Percentiles rank a stretch among this genome's conserved stretches.
Conservation (phyloP, 2,113 vertebrate genomes). For the Aptenodytes patagonicus region DNA sequence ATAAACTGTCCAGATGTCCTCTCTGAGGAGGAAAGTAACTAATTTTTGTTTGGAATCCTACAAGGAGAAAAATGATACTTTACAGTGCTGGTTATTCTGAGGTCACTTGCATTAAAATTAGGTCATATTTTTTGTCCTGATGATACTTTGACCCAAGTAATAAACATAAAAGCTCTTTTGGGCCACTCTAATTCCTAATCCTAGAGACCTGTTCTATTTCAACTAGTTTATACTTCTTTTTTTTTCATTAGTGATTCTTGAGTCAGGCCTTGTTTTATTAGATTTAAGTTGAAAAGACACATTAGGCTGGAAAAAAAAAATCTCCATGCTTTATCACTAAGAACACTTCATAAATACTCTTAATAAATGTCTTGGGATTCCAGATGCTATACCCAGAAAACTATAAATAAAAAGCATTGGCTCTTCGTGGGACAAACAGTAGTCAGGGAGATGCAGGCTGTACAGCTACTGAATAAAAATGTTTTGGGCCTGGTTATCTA, state of each 20-base stretch:
- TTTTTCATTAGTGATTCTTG: slow-evolving; percentile 46
- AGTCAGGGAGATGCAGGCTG: background rate
- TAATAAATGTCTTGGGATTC: slow-evolving; percentile 69
- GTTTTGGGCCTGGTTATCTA: background rate
- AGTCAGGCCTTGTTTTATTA: slow-evolving; percentile 36
- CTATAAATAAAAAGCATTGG: slow-evolving; percentile 68
- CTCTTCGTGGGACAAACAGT: slow-evolving; percentile 54
- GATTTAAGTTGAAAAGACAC: slow-evolving; percentile 61
- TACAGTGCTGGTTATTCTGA: slow-evolving; percentile 79
- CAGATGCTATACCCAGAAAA: slow-evolving; percentile 51
- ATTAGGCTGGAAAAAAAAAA: background rate
- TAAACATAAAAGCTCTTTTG: slow-evolving; percentile 74
- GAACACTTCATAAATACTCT: slow-evolving; percentile 73
- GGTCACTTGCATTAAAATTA: slow-evolving; percentile 81
- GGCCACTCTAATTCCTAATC: slow-evolving; percentile 75
- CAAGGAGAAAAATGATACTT: slow-evolving; percentile 86
- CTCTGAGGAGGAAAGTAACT: slow-evolving; percentile 77
- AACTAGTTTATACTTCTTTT: slow-evolving; percentile 59
- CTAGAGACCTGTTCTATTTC: slow-evolving; percentile 71
- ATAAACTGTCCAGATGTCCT: slow-evolving; percentile 89
- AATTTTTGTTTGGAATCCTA: slow-evolving; percentile 75
- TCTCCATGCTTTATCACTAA: slow-evolving; percentile 38
- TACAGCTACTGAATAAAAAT: background rate
- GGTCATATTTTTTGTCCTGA: slow-evolving; percentile 67
- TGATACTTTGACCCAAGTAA: slow-evolving; percentile 77